Percentiles rank a stretch among this genome's conserved stretches.
Evolutionary conservation across 2,113 vertebrate genomes (phyloP).

Genomic region (Thamnaconus septentrionalis): DNA sequence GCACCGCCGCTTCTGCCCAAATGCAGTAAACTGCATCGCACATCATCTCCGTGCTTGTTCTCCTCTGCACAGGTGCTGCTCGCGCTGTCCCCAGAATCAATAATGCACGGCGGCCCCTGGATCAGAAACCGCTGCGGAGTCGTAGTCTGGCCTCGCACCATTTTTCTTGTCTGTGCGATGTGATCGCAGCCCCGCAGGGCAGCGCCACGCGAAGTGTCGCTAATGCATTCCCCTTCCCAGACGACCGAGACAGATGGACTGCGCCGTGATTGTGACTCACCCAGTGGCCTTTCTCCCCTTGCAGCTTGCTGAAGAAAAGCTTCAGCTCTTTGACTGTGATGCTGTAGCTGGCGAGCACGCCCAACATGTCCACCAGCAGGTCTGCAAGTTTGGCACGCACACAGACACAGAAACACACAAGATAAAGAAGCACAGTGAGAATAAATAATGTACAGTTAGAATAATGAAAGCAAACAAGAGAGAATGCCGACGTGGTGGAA

Average conservation of each 20-base stretch:
- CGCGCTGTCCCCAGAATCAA: conserved; percentile 15
- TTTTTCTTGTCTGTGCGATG: conserved; percentile 26
- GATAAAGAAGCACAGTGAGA: background rate
- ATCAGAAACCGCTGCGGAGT: background rate
- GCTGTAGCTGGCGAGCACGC: conserved; percentile 95
- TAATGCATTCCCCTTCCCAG: conserved; percentile 49
- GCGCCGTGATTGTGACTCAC: conserved; percentile 75
- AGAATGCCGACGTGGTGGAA: too few relatives aligned
- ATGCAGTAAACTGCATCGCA: conserved; percentile 22
- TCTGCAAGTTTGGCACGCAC: conserved; percentile 72
- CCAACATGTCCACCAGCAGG: conserved; percentile 95
- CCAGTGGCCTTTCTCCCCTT: conserved; percentile 94
- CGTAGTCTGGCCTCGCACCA: conserved; percentile 26
- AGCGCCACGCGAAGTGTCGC: conserved; percentile 25
- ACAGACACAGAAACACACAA: conserved; percentile 11
- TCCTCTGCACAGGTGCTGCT: background rate
- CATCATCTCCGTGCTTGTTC: conserved; percentile 12
- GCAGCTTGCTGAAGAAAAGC: conserved; percentile 96
- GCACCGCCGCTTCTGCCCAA: conserved; percentile 17
- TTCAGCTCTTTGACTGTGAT: conserved; percentile 96
- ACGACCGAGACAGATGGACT: conserved; percentile 30
- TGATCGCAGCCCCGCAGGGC: conserved; percentile 27
- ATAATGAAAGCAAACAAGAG: background rate
- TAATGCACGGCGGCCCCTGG: background rate
- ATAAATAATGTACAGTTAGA: background rate